These are phyloP conservation scores for Sterrhoptilus dennistouni DNA, from an alignment of 2,113 vertebrate species.

Conservation along the genomic window DNA sequence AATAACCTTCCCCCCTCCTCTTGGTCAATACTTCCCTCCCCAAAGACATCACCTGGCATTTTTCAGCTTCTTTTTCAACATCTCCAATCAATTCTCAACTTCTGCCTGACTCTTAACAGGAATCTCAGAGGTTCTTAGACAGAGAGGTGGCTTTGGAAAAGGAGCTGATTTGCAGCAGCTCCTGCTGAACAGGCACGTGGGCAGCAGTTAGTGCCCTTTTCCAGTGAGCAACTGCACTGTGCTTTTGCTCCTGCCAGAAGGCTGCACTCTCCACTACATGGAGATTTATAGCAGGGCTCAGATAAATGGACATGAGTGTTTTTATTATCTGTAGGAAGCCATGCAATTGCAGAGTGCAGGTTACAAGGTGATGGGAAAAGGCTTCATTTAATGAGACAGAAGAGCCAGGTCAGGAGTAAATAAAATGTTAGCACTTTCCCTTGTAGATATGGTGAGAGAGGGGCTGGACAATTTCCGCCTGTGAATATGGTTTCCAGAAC, in stretches of 20 bases:
- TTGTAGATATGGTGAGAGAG: background rate
- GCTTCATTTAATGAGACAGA: background rate
- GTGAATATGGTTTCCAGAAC: background rate
- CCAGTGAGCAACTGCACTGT: background rate
- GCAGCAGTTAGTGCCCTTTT: background rate
- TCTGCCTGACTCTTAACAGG: background rate
- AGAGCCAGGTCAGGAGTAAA: background rate
- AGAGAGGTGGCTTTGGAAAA: background rate
- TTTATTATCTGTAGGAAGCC: background rate
- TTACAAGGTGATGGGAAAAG: background rate
- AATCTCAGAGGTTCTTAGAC: background rate
- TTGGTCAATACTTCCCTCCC: background rate
- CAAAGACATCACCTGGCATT: background rate
- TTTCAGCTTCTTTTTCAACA: background rate
- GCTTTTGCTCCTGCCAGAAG: background rate
- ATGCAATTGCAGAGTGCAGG: background rate
- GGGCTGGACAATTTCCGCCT: background rate
- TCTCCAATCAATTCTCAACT: background rate
- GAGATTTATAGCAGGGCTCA: background rate
- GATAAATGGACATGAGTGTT: constrained; percentile 1
- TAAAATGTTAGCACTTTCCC: background rate
- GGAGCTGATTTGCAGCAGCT: background rate
- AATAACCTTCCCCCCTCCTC: background rate
- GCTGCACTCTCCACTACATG: background rate
- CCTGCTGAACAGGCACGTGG: background rate